Conservation (phyloP, 2,113 vertebrate genomes). For the Bufo gargarizans region DNA sequence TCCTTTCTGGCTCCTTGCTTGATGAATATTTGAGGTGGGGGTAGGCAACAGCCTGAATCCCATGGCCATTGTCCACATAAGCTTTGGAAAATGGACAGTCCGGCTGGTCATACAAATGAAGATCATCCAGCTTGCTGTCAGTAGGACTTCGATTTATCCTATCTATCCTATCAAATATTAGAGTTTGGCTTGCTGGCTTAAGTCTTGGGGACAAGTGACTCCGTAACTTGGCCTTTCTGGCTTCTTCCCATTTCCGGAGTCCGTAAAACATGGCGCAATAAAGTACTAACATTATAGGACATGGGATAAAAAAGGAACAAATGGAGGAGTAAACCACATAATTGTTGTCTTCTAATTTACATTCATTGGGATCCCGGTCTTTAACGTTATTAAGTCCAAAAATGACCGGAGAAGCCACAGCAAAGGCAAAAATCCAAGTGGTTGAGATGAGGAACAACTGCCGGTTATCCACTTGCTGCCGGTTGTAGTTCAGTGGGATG, state of each 20-base stretch:
- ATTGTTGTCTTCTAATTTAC: conserved; percentile 88
- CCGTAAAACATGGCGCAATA: conserved; percentile 88
- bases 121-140: conserved; percentile 67
- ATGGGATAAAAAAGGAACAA: conserved; percentile 95
- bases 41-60: conserved; percentile 75
- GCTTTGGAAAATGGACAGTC: conserved; percentile 73
- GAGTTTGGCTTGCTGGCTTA: conserved; percentile 66
- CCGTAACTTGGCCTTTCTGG: conserved; percentile 80
- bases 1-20: conserved; percentile 63
- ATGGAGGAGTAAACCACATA: conserved; percentile 91
- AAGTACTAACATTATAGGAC: conserved; percentile 91
- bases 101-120: conserved; percentile 61
- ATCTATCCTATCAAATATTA: conserved; percentile 59
- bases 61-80: conserved; percentile 68
- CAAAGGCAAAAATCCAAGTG: conserved; percentile 90
- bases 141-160: conserved; percentile 67
- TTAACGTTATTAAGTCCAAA: conserved; percentile 89
- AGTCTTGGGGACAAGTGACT: conserved; percentile 73
- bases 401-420: conserved; percentile 88
- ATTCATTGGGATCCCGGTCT: conserved; percentile 78
- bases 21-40: conserved; percentile 69
- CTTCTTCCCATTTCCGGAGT: conserved; percentile 83
- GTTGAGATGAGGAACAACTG: conserved; percentile 85
- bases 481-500: conserved; percentile 85
- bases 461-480: conserved; percentile 82